phyloP scores from a whole-genome alignment of 2,888 invertebrate species.

The Plebejus anna region DNA sequence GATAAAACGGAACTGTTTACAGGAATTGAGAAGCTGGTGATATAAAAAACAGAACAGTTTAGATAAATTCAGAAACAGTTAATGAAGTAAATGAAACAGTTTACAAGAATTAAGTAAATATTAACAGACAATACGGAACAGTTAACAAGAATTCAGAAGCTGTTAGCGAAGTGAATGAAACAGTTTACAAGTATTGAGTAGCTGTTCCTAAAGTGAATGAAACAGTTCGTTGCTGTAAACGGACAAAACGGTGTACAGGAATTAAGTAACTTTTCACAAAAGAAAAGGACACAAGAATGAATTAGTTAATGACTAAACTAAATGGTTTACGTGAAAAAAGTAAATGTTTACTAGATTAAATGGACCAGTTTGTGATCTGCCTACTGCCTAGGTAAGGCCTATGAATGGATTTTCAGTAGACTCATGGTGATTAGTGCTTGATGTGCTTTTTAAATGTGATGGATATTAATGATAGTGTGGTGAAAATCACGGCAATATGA shows the following conservation, averaged over 20 bases:
- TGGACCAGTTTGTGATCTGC: background rate
- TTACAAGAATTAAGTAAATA: background rate
- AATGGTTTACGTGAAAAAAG: background rate
- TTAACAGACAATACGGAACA: background rate
- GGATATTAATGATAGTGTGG: constrained; percentile 3
- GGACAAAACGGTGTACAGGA: no score
- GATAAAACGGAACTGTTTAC: background rate
- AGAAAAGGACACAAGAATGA: background rate
- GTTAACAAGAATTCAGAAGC: background rate
- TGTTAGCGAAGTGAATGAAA: background rate
- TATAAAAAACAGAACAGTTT: background rate
- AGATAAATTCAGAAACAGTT: background rate
- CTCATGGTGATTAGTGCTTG: background rate
- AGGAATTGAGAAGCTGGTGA: background rate
- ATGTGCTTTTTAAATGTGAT: background rate
- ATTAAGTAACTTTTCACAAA: background rate
- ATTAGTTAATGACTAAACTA: background rate
- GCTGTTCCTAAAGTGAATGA: background rate
- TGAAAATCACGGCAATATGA: background rate
- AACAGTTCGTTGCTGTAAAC: background rate
- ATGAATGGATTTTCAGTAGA: background rate
- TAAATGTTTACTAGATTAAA: background rate
- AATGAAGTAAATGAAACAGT: background rate
- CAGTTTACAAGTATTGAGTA: background rate
- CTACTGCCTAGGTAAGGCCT: background rate